Conservation (phyloP, 2,113 vertebrate species). For the Elephantulus edwardii region DNA sequence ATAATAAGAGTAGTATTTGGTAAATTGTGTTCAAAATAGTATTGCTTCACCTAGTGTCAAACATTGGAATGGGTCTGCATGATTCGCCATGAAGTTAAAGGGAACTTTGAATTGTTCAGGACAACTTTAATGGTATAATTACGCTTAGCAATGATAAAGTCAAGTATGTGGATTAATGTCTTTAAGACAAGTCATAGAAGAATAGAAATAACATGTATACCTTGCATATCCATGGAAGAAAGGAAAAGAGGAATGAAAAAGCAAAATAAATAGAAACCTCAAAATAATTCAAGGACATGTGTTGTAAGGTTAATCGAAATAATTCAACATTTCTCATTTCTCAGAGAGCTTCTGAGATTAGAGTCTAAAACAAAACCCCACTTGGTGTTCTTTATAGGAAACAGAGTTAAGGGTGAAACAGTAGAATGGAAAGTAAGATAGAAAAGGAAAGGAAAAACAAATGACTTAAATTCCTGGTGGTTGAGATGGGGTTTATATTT, state of each 20-base stretch:
- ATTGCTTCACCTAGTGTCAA: neutral
- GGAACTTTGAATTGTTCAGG: neutral
- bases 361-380: neutral
- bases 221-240: conserved; percentile 27
- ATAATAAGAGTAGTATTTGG: neutral
- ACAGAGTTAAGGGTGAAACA: neutral
- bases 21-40: neutral
- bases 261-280: neutral
- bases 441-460: neutral
- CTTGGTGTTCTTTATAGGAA: neutral
- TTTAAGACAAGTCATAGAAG: neutral
- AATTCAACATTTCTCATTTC: neutral
- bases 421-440: neutral
- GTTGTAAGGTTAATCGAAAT: conserved; percentile 15
- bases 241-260: neutral
- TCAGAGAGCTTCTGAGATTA: conserved; percentile 2
- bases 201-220: neutral
- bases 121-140: neutral
- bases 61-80: neutral
- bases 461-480: neutral
- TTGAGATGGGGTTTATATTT: conserved; percentile 3
- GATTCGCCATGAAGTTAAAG: neutral
- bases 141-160: neutral
- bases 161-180: neutral
- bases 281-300: conserved; percentile 4